These are phyloP conservation scores for Beris morrisii DNA, from an alignment of 2,888 invertebrate genomes.

Conservation along the genomic window DNA sequence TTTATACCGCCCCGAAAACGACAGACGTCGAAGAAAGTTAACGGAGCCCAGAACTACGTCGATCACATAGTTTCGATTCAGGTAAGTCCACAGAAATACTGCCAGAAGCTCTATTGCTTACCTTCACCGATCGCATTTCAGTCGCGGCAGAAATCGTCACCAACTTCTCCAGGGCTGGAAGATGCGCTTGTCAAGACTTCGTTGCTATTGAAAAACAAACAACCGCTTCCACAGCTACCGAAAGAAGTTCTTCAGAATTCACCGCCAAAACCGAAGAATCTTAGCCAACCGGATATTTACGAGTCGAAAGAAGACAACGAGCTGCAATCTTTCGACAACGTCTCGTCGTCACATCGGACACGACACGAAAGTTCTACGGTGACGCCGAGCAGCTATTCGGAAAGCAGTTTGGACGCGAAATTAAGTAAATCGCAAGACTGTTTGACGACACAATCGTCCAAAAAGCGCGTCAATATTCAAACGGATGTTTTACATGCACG, in stretches of 20 bases:
- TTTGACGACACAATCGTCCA: conserved; percentile 58
- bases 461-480: conserved; percentile 67
- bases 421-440: conserved; percentile 54
- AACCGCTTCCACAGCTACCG: conserved; percentile 54
- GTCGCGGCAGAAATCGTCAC: conserved; percentile 53
- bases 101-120: conserved; percentile 26
- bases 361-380: conserved; percentile 48
- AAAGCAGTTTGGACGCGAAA: conserved; percentile 54
- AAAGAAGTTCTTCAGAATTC: conserved; percentile 40
- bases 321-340: conserved; percentile 52
- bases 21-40: conserved; percentile 61
- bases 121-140: conserved; percentile 33
- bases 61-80: conserved; percentile 66
- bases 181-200: conserved; percentile 53
- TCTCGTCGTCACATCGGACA: conserved; percentile 42
- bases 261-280: conserved; percentile 26
- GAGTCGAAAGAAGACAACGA: conserved; percentile 54
- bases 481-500: conserved; percentile 55
- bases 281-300: conserved; percentile 58
- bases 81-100: conserved; percentile 48
- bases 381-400: conserved; percentile 54
- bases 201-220: conserved; percentile 57
- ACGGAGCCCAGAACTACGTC: conserved; percentile 61
- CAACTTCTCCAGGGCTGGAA: conserved; percentile 53
- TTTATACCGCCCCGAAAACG: conserved; percentile 64